These are phyloP conservation scores for Pipistrellus kuhlii DNA, from an alignment of 2,797 vertebrate genomes.

Conservation along the genomic window DNA sequence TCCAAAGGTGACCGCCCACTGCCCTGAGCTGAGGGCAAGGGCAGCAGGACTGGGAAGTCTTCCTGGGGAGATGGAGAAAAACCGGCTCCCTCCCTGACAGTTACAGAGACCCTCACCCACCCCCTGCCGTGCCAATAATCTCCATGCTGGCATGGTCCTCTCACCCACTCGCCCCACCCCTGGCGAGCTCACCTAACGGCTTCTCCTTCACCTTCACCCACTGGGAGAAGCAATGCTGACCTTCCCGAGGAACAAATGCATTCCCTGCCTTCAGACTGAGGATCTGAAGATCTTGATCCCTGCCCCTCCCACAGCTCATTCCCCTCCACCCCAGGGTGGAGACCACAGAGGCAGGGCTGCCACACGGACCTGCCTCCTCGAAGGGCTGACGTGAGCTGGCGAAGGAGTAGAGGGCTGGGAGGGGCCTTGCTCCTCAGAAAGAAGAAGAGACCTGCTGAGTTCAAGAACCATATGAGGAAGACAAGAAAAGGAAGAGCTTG, in stretches of 20 bases:
- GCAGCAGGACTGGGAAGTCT: neutral
- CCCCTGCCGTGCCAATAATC: neutral
- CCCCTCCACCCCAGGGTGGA: neutral
- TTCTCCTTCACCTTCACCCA: neutral
- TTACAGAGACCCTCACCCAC: neutral
- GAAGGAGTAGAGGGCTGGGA: neutral
- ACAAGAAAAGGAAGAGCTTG: conserved; percentile 3
- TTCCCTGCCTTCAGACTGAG: neutral
- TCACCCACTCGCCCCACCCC: neutral
- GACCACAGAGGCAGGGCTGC: neutral
- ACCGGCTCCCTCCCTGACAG: neutral
- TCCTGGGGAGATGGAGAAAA: neutral
- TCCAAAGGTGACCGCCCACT: neutral
- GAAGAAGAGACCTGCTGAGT: conserved; percentile 30
- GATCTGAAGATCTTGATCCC: neutral
- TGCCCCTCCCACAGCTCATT: neutral
- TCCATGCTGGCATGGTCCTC: neutral
- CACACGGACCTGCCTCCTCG: neutral
- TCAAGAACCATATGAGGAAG: conserved; percentile 7
- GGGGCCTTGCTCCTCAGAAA: neutral
- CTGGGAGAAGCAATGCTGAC: neutral
- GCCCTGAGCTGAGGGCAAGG: neutral
- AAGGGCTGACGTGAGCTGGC: neutral
- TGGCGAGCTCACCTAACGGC: neutral
- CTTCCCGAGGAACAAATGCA: neutral